These are phyloP conservation scores for Netelia inedita DNA, from an alignment of 2,888 invertebrate species.

Conservation along the genomic window DNA sequence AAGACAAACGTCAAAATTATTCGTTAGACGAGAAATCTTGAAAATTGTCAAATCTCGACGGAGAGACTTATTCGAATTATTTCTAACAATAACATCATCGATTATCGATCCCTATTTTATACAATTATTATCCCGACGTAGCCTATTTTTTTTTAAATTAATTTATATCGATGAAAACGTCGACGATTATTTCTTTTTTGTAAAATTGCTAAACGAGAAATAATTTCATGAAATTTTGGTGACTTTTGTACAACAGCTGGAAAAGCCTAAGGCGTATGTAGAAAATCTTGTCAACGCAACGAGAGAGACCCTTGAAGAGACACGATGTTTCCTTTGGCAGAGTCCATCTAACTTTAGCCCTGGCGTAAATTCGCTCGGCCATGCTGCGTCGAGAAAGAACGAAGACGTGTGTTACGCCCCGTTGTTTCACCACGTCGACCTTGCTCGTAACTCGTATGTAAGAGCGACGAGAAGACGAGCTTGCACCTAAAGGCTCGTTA, in stretches of 20 bases:
- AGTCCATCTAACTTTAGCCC: conserved; percentile 48
- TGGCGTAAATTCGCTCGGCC: neutral
- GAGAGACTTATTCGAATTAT: neutral
- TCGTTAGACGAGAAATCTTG: neutral
- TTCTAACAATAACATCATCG: neutral
- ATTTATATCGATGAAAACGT: no score
- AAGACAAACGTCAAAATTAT: neutral
- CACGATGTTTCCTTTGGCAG: conserved; percentile 52
- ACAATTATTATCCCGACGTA: no score
- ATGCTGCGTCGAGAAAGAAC: neutral
- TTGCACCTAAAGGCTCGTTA: conserved; percentile 30
- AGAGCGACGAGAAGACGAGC: neutral
- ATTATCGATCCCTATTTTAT: no score
- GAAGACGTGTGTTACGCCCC: conserved; percentile 16
- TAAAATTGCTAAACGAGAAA: neutral
- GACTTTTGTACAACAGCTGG: no score
- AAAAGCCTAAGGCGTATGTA: neutral
- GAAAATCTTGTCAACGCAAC: conserved; percentile 42
- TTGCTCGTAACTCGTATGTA: conserved; percentile 30
- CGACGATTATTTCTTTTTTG: neutral
- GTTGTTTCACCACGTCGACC: conserved; percentile 46
- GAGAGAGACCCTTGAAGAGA: conserved; percentile 34
- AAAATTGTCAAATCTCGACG: neutral
- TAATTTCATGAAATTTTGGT: no score
- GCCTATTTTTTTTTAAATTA: no score